Evolutionary conservation across 2,888 invertebrate genomes (phyloP).

Genomic region (Lasioglossum villosulum): DNA sequence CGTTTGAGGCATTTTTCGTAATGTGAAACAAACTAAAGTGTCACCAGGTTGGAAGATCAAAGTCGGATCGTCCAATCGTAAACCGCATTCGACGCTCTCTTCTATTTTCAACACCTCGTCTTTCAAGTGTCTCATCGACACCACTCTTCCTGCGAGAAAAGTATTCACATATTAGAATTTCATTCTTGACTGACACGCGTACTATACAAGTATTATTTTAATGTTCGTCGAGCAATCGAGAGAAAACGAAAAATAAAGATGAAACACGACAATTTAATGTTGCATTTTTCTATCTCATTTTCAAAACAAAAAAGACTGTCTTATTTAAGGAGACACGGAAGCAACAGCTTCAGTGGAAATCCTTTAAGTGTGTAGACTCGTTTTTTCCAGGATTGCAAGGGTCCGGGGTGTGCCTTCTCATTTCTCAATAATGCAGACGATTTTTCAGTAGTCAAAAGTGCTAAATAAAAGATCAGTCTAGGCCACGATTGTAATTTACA

Average conservation of each 20-base stretch:
- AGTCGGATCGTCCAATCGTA: constrained; percentile 89
- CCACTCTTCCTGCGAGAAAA: constrained; percentile 87
- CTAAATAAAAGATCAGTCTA: too few species aligned
- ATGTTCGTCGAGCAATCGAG: constrained; percentile 3
- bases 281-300: background rate
- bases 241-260: constrained; percentile 10
- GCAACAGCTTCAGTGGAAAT: background rate
- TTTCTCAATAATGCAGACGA: too few species aligned
- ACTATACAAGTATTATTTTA: constrained; percentile 14
- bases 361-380: too few species aligned
- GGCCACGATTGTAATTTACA: too few species aligned
- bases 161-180: constrained; percentile 20
- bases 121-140: constrained; percentile 95
- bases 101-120: constrained; percentile 93
- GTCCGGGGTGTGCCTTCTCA: too few species aligned
- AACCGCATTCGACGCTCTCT: constrained; percentile 94
- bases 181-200: constrained; percentile 8
- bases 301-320: background rate
- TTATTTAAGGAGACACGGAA: background rate
- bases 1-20: constrained; percentile 87
- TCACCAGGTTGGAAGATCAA: constrained; percentile 91
- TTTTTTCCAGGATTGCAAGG: too few species aligned
- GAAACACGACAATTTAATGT: background rate
- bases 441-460: too few species aligned
- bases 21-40: constrained; percentile 90